Percentiles rank a stretch among this genome's conserved stretches.
These are phyloP conservation scores for Melanophora roralis DNA, from an alignment of 2,888 invertebrate species.

Conservation along the genomic window DNA sequence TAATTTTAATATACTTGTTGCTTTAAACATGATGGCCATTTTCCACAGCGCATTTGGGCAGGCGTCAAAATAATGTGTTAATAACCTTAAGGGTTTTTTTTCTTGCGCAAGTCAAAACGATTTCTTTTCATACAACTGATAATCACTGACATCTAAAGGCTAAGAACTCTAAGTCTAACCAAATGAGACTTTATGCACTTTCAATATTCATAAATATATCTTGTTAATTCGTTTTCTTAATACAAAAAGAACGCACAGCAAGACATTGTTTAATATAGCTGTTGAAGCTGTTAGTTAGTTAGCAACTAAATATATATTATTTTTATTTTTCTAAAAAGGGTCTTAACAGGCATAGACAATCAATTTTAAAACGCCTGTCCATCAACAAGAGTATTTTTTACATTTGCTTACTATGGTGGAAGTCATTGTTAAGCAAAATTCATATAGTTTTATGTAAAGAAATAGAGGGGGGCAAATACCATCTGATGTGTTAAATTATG, in stretches of 20 bases:
- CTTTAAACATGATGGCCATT: conserved; percentile 21
- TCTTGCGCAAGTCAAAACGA: background rate
- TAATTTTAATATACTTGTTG: conserved; percentile 24
- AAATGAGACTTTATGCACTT: background rate
- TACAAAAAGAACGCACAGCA: background rate
- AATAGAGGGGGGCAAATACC: too few species aligned
- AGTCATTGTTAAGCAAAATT: too few species aligned
- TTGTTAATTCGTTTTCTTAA: background rate
- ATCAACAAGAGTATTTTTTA: conserved; percentile 34
- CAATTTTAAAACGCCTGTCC: conserved; percentile 60
- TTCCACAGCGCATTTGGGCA: conserved; percentile 41
- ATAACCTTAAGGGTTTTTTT: conserved; percentile 45
- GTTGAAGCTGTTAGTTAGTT: background rate
- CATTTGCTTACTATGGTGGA: conserved; percentile 6
- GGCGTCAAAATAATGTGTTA: conserved; percentile 62
- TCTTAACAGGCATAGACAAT: conserved; percentile 53
- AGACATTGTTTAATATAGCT: background rate
- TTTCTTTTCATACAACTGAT: conserved; percentile 8
- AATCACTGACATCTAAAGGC: background rate
- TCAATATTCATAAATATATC: conserved; percentile 24
- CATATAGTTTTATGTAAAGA: background rate
- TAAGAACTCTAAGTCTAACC: background rate
- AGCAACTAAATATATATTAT: background rate
- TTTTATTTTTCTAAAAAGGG: conserved; percentile 31
- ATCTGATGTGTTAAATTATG: conserved; percentile 13